Evolutionary conservation across 2,888 invertebrate genomes (phyloP).

Genomic region (Neoitamus cyanurus): DNA sequence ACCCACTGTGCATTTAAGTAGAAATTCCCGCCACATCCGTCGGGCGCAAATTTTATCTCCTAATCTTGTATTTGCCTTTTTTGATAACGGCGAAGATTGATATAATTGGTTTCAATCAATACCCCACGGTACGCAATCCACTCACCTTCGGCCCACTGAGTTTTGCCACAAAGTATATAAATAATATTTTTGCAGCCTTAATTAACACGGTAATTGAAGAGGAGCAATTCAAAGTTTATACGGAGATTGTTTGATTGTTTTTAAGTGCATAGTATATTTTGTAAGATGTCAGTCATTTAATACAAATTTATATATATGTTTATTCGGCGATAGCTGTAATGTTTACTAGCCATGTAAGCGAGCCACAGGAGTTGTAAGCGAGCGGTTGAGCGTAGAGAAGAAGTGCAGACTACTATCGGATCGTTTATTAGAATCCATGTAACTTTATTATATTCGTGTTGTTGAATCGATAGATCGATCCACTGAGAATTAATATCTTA

Average conservation of each 20-base stretch:
- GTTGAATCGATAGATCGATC: slow-evolving; percentile 23
- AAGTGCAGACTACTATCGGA: slow-evolving; percentile 8
- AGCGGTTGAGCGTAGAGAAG: neutral
- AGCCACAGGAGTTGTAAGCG: neutral
- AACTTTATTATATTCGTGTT: slow-evolving; percentile 29
- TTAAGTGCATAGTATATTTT: slow-evolving; percentile 12
- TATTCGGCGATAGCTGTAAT: slow-evolving; percentile 11
- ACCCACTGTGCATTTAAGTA: neutral
- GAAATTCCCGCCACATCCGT: neutral
- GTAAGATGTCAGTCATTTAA: slow-evolving; percentile 19
- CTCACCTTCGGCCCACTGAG: neutral
- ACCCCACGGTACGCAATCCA: neutral
- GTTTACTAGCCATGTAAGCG: slow-evolving; percentile 18
- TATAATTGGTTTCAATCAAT: neutral
- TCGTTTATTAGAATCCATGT: slow-evolving; percentile 16
- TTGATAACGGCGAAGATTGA: neutral
- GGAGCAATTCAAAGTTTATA: neutral
- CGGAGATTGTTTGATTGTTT: neutral
- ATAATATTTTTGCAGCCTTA: neutral
- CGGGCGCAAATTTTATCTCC: neutral
- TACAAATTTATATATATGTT: neutral
- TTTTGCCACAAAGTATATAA: neutral
- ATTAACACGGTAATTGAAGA: neutral
- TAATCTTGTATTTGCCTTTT: neutral
- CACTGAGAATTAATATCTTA: slow-evolving; percentile 15